Base-by-base conservation (phyloP, 53 echinoderm and acorn worm genomes). In the Crossaster papposus region DNA sequence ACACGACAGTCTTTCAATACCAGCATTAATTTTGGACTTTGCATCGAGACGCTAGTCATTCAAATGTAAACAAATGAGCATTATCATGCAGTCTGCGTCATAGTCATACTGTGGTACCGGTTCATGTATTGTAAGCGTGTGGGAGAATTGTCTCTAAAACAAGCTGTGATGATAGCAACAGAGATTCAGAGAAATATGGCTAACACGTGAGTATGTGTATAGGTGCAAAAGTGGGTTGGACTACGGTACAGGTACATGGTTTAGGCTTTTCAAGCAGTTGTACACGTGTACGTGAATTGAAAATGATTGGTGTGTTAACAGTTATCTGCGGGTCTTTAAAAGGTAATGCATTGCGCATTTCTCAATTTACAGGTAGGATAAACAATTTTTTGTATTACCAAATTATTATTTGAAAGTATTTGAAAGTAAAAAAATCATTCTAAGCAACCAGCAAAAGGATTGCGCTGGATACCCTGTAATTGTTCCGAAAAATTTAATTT, bases 221-320 rank as follows among this genome's bases (percentile, higher is more conserved):
- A 28, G 22, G 14, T 58, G 0, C 22, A 58, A 15, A 58, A 18
- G 53, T 52, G 53, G 15, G 58, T 4, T 20, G 22, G 22, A 26
- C 64, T 64, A 64, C 64, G 11, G 33, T 74, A 74, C 75, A 74
- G 30, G 75, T 74, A 74, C 75, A 74, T 74, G n/a, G n/a, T n/a
- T n/a, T n/a, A n/a, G n/a, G n/a, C n/a, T n/a, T n/a, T n/a, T n/a
- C n/a, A n/a, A n/a, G n/a, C n/a, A n/a, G n/a, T n/a, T n/a, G 75
- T 34, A 74, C 10, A 32, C 12, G 36, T 34, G 4, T 68, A 11
- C 17, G 12, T 58, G 17, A 1, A 58, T 14, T 58, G 2, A 0
- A 20, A 20, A 58, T 58, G 77, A 33, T 11, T 44, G 44, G 44
- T 1, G 44, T 44, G 44, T 44, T 44, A n/a, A n/a, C n/a, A n/a